phyloP scores from a whole-genome alignment of 1,140 invertebrate genomes.

The Heliconius nattereri region DNA sequence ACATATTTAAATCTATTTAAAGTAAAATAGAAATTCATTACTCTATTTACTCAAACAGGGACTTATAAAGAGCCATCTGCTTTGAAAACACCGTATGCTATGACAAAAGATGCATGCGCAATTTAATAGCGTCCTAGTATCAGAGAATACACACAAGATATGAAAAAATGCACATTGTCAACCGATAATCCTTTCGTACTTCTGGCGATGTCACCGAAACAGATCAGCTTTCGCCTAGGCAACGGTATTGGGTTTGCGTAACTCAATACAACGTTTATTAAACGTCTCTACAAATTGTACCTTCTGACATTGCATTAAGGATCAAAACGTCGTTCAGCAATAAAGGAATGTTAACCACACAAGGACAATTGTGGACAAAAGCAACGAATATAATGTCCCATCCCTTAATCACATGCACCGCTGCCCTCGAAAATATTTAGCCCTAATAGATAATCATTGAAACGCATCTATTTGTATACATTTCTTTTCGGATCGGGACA shows the following conservation, averaged over 20 bases:
- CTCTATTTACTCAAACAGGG: constrained; percentile 56
- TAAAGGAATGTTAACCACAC: constrained; percentile 59
- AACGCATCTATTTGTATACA: constrained; percentile 63
- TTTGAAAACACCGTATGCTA: constrained; percentile 73
- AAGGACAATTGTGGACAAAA: constrained; percentile 74
- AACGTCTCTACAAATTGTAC: constrained; percentile 41
- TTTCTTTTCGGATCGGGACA: constrained; percentile 55
- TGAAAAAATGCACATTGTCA: constrained; percentile 76
- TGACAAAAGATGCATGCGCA: constrained; percentile 75
- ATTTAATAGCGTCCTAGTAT: constrained; percentile 77
- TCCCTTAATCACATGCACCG: constrained; percentile 80
- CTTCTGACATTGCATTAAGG: constrained; percentile 52
- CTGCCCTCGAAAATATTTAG: constrained; percentile 75
- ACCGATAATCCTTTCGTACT: constrained; percentile 79
- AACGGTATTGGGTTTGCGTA: constrained; percentile 78
- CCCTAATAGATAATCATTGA: constrained; percentile 64
- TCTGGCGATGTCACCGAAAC: constrained; percentile 76
- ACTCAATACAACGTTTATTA: constrained; percentile 66
- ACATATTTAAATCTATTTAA: constrained; percentile 34
- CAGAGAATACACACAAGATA: constrained; percentile 64
- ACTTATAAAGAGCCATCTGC: constrained; percentile 72
- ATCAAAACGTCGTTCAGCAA: constrained; percentile 41
- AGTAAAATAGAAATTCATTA: constrained; percentile 40
- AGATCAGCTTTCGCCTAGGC: constrained; percentile 77
- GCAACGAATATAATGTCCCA: constrained; percentile 75